Conservation (phyloP, 2,113 vertebrate genomes). For the Craseonycteris thonglongyai region DNA sequence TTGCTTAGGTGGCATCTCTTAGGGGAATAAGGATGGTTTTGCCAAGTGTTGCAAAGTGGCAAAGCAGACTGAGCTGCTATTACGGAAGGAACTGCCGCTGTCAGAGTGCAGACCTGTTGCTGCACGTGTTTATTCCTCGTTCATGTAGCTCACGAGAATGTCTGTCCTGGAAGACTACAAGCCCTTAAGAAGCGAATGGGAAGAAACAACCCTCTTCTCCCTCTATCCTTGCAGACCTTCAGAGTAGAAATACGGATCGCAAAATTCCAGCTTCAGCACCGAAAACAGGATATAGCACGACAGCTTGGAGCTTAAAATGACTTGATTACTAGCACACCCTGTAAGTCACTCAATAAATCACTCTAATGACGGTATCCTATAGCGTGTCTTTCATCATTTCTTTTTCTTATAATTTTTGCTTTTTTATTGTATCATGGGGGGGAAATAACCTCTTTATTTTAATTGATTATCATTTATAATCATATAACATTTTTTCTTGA, state of each 20-base stretch:
- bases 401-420: neutral
- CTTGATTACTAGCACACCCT: neutral
- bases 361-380: too few relatives aligned
- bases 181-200: neutral
- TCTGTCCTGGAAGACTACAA: neutral
- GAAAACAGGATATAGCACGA: neutral
- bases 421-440: neutral
- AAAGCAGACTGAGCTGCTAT: neutral
- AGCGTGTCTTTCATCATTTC: neutral
- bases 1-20: neutral
- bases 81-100: neutral
- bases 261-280: neutral
- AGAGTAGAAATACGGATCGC: neutral
- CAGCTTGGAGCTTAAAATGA: neutral
- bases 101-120: rapidly evolving
- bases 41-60: neutral
- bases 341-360: neutral
- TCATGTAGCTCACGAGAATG: neutral
- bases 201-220: neutral
- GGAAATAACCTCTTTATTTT: neutral
- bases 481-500: neutral
- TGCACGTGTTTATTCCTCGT: too few relatives aligned
- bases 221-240: neutral
- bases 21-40: neutral
- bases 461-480: neutral